phyloP scores from a whole-genome alignment of 92 coral and sea anemone genomes.

The Micromussa lordhowensis region DNA sequence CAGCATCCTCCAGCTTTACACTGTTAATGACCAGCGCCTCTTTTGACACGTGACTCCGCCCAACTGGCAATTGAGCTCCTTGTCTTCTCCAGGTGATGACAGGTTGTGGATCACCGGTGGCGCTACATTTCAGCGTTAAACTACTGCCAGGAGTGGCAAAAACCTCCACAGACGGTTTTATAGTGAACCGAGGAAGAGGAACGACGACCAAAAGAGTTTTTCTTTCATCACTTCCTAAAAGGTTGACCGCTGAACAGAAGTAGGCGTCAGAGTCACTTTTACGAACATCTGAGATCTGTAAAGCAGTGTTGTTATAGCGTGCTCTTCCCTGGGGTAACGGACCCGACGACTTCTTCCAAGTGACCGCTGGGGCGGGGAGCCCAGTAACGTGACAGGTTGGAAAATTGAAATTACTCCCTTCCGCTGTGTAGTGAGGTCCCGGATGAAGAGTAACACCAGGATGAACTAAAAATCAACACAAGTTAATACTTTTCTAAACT shows the following conservation, averaged over 20 bases:
- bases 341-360: slow-evolving; percentile 69
- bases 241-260: slow-evolving; percentile 53
- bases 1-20: slow-evolving; percentile 13
- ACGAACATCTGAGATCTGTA: slow-evolving; percentile 5
- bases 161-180: slow-evolving; percentile 26
- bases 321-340: slow-evolving; percentile 48
- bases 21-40: slow-evolving; percentile 4
- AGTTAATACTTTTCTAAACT: too few species aligned
- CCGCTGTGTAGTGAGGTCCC: slow-evolving; percentile 53
- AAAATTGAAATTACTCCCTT: slow-evolving; percentile 67
- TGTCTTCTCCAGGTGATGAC: slow-evolving; percentile 53
- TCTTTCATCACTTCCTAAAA: slow-evolving; percentile 26
- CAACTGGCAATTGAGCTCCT: slow-evolving; percentile 41
- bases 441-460: slow-evolving; percentile 48
- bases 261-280: slow-evolving; percentile 52
- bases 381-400: slow-evolving; percentile 81
- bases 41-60: slow-evolving; percentile 7
- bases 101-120: slow-evolving; percentile 42
- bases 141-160: not conserved
- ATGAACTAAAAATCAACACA: slow-evolving; percentile 32
- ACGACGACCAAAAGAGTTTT: slow-evolving; percentile 39
- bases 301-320: not conserved
- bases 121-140: slow-evolving; percentile 55
- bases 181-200: slow-evolving; percentile 29
- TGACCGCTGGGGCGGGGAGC: slow-evolving; percentile 56